These are phyloP conservation scores for Tillus elongatus DNA, from an alignment of 2,888 invertebrate species.

Conservation along the genomic window DNA sequence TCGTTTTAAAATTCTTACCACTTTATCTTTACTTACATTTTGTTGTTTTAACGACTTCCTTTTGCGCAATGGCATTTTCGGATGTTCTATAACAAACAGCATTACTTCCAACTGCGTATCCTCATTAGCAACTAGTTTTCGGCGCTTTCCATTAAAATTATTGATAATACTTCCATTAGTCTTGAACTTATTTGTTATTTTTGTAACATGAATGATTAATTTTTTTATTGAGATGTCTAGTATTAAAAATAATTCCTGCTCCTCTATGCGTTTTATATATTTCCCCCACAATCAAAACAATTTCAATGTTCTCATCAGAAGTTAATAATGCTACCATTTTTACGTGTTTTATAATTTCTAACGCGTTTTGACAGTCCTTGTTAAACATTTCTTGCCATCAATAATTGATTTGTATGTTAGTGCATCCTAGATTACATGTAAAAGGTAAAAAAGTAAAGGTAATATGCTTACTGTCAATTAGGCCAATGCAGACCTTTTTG, in stretches of 20 bases:
- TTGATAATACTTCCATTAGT: constrained; percentile 12
- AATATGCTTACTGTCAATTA: no score
- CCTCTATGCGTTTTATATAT: constrained; percentile 12
- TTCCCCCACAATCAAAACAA: constrained; percentile 7
- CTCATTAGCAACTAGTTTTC: constrained; percentile 12
- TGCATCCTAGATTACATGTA: constrained; percentile 3
- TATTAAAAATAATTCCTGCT: constrained; percentile 15
- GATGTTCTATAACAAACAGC: not conserved
- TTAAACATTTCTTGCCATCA: no score
- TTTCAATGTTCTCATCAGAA: constrained; percentile 13
- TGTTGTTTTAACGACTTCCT: constrained; percentile 9
- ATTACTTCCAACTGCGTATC: constrained; percentile 7
- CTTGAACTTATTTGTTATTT: constrained; percentile 15
- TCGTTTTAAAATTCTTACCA: constrained; percentile 7
- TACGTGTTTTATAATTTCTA: not conserved
- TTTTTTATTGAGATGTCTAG: constrained; percentile 14
- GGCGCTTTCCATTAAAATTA: constrained; percentile 14
- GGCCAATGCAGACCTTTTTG: no score
- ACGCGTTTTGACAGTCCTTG: not conserved
- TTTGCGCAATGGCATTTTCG: constrained; percentile 12
- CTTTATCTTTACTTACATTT: no score
- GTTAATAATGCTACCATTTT: constrained; percentile 21
- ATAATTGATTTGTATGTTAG: no score
- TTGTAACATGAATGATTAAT: constrained; percentile 12
- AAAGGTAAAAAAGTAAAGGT: no score